These are phyloP conservation scores for Rhizomys pruinosus DNA, from an alignment of 2,113 vertebrate species.

Conservation along the genomic window DNA sequence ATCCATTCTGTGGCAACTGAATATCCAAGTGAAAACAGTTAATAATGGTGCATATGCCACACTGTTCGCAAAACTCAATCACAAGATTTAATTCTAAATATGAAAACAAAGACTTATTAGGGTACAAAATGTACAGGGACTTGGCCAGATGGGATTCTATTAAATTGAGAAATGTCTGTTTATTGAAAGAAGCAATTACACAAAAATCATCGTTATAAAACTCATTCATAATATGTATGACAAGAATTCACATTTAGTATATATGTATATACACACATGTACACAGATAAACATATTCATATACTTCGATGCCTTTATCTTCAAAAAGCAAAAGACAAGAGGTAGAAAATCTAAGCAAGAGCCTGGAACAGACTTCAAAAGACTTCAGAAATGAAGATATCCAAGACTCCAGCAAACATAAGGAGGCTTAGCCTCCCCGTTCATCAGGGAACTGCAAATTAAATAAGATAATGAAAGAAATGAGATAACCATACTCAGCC, in stretches of 20 bases:
- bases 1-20: neutral
- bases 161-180: neutral
- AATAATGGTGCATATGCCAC: neutral
- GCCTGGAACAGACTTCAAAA: neutral
- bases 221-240: neutral
- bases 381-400: neutral
- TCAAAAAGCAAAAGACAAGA: neutral
- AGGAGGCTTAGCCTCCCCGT: neutral
- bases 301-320: neutral
- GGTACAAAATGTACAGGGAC: neutral
- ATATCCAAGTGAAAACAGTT: neutral
- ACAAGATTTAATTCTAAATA: neutral
- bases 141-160: neutral
- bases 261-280: neutral
- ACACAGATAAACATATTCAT: neutral
- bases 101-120: conserved; percentile 3
- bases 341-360: neutral
- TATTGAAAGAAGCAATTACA: neutral
- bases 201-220: neutral
- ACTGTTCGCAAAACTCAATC: neutral
- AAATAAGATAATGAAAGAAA: conserved; percentile 32
- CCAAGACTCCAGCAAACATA: neutral
- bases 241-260: neutral
- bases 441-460: conserved; percentile 1
- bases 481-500: neutral